Evolutionary conservation across 2,888 invertebrate species (phyloP), one percentile per base, ranked within the genome.

Genomic region (Coremacera marginata): DNA sequence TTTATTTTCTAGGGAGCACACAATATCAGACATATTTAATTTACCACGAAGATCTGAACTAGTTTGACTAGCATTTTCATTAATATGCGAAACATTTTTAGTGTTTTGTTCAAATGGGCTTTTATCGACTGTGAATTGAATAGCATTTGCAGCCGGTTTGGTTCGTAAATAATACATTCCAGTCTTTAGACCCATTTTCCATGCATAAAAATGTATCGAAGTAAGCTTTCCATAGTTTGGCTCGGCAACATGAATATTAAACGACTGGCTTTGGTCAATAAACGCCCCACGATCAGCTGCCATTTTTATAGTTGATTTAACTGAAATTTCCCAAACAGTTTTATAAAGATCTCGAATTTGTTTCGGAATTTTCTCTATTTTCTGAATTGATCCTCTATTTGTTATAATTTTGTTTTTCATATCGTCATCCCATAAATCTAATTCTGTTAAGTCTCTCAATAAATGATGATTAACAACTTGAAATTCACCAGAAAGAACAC

Each of bases 81-180:
- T 51, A 62, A 65, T 51, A 77, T 76, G 0, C 37, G 65, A 63
- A 72, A 34, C 11, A 57, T 34, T 75, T 68, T 60, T 51, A 44
- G 22, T 5, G 31, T 19, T 60, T 19, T 76, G 44, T 0, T 87
- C 87, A 31, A 94, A 87, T 84, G 92, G 93, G 0, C 91, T 90
- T 88, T 98, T 98, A 89, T 99, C 98, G 0, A 99, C 98, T 0
- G 99, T 99, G 89, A 99, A 99, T 88, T 99, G 98, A 83, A 99
- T 97, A 5, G 99, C 97, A 88, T 96, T 95, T 1, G 95, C 97
- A 0, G 99, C 99, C 7, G 99, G 97, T 88, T 98, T 98, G 0
- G 98, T 98, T 70, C 98, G 92, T 81, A 99, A 91, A 88, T 99
- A 99, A 89, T 99, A 99, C 98, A 99, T 98, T 71, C 99, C 99